Base-by-base conservation (phyloP, 2,888 invertebrate species). In the Papilio elwesi region DNA sequence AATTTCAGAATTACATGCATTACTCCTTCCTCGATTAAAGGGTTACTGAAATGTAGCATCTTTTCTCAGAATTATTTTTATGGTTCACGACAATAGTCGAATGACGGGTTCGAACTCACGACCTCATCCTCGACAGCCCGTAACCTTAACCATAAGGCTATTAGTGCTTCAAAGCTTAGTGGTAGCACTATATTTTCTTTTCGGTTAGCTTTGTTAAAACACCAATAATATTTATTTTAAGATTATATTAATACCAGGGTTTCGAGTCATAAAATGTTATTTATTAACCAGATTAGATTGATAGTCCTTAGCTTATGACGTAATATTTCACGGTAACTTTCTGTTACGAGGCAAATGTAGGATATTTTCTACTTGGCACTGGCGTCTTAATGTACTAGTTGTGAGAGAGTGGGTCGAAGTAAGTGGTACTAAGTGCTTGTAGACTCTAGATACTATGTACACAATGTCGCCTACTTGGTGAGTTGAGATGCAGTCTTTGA, bases 341-440 rank as follows among this genome's bases (percentile, higher is more conserved):
- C 59, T n/a, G 59, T 59, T 15, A 38, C 43, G 59, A 59, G 13
- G 43, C 10, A 57, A 43, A 43, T 62, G 9, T n/a, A 43, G 43
- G 43, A 43, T 43, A 43, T 43, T 43, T 38, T 59, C 57, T 57
- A 57, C n/a, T 38, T 57, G 6, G 13, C 13, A 38, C 6, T 57
- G 36, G 57, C 26, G 4, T 36, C 38, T 38, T 26, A 43, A 59
- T 38, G 38, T 59, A 4, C 3, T n/a, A 10, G 43, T 10, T 59
- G 38, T 38, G 59, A 43, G 43, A 62, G 59, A 62, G 15, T 8
- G 15, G 43, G 59, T 43, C 59, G 15, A n/a, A 8, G 15, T 62
- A 62, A 62, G 43, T 62, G 59, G 59, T 15, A 62, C 59, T 62
- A 15, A 62, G 59, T 62, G 43, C 15, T 62, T 43, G n/a, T n/a